Base-by-base conservation (phyloP, 2,888 invertebrate genomes). In the Notocelia uddmanniana region DNA sequence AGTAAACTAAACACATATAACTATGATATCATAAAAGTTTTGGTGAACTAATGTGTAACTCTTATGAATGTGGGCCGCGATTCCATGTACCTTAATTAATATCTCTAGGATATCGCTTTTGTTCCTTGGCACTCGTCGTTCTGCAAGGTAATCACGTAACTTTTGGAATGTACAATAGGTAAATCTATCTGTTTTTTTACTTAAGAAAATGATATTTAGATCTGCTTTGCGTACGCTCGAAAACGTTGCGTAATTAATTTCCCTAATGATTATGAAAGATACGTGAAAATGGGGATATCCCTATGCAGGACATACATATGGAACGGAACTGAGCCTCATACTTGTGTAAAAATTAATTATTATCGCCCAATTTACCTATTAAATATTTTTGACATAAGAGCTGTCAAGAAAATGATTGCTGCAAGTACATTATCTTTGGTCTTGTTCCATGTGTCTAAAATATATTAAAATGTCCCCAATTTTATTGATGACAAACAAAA, bases 401-500 rank as follows among this genome's bases (percentile, higher is more conserved):
- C 15, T 41, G 41, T 5, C n/a, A 45, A 45, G n/a, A 41, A 15
- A 31, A 31, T 31, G 5, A 31, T 9, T 41, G 37, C 37, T 37
- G 3, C 13, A 37, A 41, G 15, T 41, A 23, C 11, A 34, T 57
- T 58, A 34, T 34, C 18, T 52, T 63, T 60, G 68, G 52, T 68
- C 6, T 13, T 31, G 52, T 60, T 68, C 59, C 68, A 68, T 13
- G 58, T 37, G 15, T 19, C 3, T 50, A 6, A n/a, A n/a, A 41
- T 5, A n/a, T 52, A 62, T 10, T 41, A 52, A 67, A 18, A 59
- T 6, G n/a, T 48, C 45, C 26, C 11, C n/a, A 34, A 26, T 52
- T 54, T 23, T 41, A 54, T 41, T 54, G 37, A 52, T 69, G 52
- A 41, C 54, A 69, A 69, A 62, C 31, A 69, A 69, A 62, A 52